Percentiles rank a stretch among this genome's conserved stretches.
Evolutionary conservation across 2,888 invertebrate species (phyloP).

Genomic region (Charanyca ferruginea): DNA sequence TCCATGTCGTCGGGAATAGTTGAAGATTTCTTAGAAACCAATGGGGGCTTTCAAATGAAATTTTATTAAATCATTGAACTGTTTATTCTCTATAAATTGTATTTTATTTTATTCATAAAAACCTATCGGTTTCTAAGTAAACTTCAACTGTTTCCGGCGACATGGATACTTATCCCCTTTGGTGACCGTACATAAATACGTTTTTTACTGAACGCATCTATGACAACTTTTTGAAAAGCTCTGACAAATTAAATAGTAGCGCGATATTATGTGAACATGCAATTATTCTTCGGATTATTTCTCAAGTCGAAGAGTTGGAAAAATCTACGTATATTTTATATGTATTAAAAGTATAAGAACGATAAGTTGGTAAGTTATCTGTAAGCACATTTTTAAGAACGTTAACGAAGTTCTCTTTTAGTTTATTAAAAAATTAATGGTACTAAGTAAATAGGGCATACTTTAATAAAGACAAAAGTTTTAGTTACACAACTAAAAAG

Average conservation of each 20-base stretch:
- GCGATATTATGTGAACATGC: neutral
- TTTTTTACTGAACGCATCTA: constrained; percentile 29
- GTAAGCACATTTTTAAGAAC: neutral
- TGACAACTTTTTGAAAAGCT: constrained; percentile 36
- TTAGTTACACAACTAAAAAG: constrained; percentile 5
- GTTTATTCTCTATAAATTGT: too few species aligned
- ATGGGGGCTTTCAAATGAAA: too few species aligned
- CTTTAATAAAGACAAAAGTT: neutral
- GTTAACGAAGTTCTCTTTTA: neutral
- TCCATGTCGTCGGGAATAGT: too few species aligned
- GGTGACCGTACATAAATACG: too few species aligned
- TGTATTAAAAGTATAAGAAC: neutral
- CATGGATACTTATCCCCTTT: too few species aligned
- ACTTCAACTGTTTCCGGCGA: too few species aligned
- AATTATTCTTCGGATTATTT: neutral
- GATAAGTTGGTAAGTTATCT: neutral
- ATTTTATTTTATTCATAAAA: too few species aligned
- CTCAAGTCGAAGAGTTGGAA: neutral
- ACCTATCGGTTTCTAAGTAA: too few species aligned
- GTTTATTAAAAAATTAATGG: neutral
- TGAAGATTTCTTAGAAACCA: too few species aligned
- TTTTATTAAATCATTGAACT: too few species aligned
- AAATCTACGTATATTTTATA: neutral
- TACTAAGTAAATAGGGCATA: neutral
- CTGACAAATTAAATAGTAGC: constrained; percentile 10